Conservation (phyloP, 1,140 invertebrate species). For the Formica exsecta region DNA sequence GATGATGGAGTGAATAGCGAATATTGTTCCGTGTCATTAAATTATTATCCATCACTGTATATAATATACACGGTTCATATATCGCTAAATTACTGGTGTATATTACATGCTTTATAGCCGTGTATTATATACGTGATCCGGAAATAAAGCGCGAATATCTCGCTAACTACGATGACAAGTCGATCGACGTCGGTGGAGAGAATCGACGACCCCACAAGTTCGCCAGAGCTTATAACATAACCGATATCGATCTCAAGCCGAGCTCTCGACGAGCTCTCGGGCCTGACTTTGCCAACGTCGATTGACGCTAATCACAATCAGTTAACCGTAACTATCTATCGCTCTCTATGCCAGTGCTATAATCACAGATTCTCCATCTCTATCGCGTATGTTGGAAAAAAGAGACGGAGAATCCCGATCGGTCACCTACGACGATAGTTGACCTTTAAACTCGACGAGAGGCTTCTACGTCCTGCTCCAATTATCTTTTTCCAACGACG, state of each 20-base stretch:
- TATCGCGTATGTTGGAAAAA: not conserved
- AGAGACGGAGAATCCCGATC: not conserved
- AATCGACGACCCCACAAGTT: slow-evolving; percentile 34
- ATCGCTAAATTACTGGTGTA: not conserved
- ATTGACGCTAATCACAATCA: slow-evolving; percentile 25
- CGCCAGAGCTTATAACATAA: slow-evolving; percentile 17
- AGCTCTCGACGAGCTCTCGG: not conserved
- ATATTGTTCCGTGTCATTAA: slow-evolving; percentile 11
- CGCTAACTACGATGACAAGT: not conserved
- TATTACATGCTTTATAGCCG: not conserved
- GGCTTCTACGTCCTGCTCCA: not conserved
- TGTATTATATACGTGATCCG: not conserved
- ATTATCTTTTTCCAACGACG: not conserved
- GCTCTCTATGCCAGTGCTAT: not conserved
- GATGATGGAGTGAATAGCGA: no score
- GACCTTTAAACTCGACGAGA: not conserved
- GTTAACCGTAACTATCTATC: not conserved
- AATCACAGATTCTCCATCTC: not conserved
- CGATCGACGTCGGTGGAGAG: slow-evolving; percentile 2
- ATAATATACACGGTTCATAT: no score
- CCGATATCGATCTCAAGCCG: slow-evolving; percentile 21
- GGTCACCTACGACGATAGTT: not conserved
- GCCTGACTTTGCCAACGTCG: not conserved
- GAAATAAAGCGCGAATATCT: slow-evolving; percentile 17
- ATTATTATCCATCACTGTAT: not conserved